Conservation (phyloP, 1,140 invertebrate species). For the Drosophila ananassae region DNA sequence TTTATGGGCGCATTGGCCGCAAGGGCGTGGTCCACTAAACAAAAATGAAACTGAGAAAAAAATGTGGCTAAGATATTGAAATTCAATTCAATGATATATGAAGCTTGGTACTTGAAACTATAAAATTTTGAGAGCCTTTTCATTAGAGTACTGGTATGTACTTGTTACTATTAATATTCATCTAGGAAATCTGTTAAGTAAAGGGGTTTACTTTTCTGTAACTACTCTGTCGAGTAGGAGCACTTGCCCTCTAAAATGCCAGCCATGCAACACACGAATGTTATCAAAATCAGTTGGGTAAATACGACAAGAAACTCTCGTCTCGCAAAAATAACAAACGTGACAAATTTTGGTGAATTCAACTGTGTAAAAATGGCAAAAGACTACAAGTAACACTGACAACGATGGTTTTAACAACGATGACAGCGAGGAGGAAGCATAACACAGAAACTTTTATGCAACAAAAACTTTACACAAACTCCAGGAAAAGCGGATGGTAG, state of each 20-base stretch:
- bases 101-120: background rate
- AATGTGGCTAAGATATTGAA: background rate
- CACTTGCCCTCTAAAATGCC: constrained; percentile 67
- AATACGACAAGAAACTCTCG: constrained; percentile 71
- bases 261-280: constrained; percentile 81
- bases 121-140: too few relatives aligned
- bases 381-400: constrained; percentile 23
- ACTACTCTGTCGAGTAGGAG: background rate
- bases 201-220: background rate
- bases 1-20: constrained; percentile 64
- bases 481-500: constrained; percentile 1
- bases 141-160: too few relatives aligned
- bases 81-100: background rate
- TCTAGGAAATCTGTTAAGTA: background rate
- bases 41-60: background rate
- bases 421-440: constrained; percentile 43
- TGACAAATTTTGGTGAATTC: constrained; percentile 84
- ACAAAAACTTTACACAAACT: constrained; percentile 67
- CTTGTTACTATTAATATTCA: background rate
- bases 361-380: constrained; percentile 68
- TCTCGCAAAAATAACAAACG: constrained; percentile 81
- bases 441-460: constrained; percentile 77
- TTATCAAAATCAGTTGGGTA: constrained; percentile 84
- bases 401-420: constrained; percentile 22
- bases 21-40: constrained; percentile 42